Evolutionary conservation across 1,140 invertebrate species (phyloP), one percentile per base, ranked within the genome.

Genomic region (Papilio polyxenes): DNA sequence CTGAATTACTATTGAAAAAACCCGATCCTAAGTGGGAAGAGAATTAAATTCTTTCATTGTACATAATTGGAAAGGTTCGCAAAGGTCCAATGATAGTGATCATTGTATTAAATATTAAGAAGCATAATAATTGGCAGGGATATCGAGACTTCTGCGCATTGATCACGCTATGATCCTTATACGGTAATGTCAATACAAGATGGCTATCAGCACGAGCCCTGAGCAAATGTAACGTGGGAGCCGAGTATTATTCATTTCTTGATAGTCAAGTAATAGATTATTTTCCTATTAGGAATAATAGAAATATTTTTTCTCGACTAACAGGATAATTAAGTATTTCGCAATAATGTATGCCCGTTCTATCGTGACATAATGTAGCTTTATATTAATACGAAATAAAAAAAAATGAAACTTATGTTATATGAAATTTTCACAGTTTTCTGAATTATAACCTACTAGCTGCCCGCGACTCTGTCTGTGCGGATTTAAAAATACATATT

Each of bases 101-200:
- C 48, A 49, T 76, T 53, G 7, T 48, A 76, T 76, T 76, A 76
- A 76, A 76, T 76, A 76, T 40, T 79, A 79, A 62, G 76, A 56
- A 80, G 77, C 77, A 80, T 78, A 78, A 77, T 77, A 78, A 80
- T 65, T 65, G 77, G 56, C 77, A 65, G 40, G 77, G 13, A 20
- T 76, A 76, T 80, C 56, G 77, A 48, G 9, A n/a, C 77, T 69
- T 80, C 53, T 62, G 56, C 77, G 78, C 37, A 69, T 69, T 48
- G 78, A 80, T 80, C 56, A 80, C 31, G 77, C 15, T 62, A 37
- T 80, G 78, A 78, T 80, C 78, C 78, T 44, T 80, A 80, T 80
- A 48, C 31, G 59, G 56, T 65, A 80, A 80, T 69, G 77, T 62
- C 75, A 51, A 59, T 80, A 48, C 37, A 44, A 53, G 76, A 78